Base-by-base conservation (phyloP, 1,140 invertebrate species). In the Leptinotarsa defecta region DNA sequence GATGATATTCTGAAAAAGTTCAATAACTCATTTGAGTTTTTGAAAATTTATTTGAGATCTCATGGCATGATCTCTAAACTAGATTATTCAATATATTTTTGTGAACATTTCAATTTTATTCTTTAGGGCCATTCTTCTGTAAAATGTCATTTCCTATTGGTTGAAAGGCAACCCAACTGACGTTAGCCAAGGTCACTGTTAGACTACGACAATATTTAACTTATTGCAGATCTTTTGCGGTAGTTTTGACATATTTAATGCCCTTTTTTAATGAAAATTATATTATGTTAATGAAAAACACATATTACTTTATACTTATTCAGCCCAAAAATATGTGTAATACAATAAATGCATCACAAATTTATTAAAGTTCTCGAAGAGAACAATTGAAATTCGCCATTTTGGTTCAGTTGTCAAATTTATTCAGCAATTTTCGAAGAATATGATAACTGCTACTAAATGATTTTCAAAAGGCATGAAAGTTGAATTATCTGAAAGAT, bases 1-100 rank as follows among this genome's bases (percentile, higher is more conserved):
- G 87, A 85, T 89, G 88, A 86, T 89, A 90, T 88, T 89, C 89
- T 90, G 86, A 74, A 88, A 89, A 74, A 72, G n/a, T 57, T 57
- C 52, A 57, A 17, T 57, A 57, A 57, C n/a, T 11, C 11, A 43
- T 57, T 13, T 17, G 5, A 8, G 1, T 57, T 57, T 57, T 57
- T 57, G 15, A 19, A 57, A 57, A 57, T 57, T 17, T 57, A 19
- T 5, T 15, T 13, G n/a, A 57, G 13, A 17, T 57, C 5, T 15
- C 15, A 57, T 57, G 5, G 15, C n/a, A 57, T 57, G 6, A 57
- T 19, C 13, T 5, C 3, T 8, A 19, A 57, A 17, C n/a, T 57
- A 8, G 13, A 57, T 57, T n/a, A 57, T 17, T 17, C 17, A n/a
- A n/a, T 19, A 57, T 57, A 57, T 57, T 57, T 57, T 57, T 15